Evolutionary conservation across 1,140 invertebrate species (phyloP).

Genomic region (Himalopsyche phryganea): DNA sequence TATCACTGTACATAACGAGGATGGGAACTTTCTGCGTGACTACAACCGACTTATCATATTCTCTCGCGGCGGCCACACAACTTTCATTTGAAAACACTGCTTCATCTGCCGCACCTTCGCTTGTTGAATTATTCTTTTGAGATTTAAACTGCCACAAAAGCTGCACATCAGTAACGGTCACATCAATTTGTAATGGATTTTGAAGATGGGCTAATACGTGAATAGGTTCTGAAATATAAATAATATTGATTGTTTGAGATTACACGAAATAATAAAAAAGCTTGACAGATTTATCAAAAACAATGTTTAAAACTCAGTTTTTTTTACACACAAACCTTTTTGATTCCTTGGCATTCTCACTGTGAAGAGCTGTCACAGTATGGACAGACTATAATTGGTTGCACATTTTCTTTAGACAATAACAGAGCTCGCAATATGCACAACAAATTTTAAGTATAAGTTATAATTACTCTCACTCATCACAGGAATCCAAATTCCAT

Average conservation of each 20-base stretch:
- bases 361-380: too few relatives aligned
- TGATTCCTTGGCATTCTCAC: too few relatives aligned
- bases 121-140: constrained; percentile 36
- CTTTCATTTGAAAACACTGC: constrained; percentile 42
- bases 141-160: constrained; percentile 73
- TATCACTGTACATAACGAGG: constrained; percentile 43
- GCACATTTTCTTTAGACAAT: too few relatives aligned
- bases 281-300: too few relatives aligned
- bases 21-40: constrained; percentile 44
- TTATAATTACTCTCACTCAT: neutral
- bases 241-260: too few relatives aligned
- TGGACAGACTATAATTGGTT: too few relatives aligned
- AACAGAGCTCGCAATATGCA: too few relatives aligned
- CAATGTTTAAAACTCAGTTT: too few relatives aligned
- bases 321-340: too few relatives aligned
- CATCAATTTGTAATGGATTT: constrained; percentile 76
- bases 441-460: neutral
- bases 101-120: constrained; percentile 38
- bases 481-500: neutral
- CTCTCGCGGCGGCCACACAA: constrained; percentile 40
- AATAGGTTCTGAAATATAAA: constrained; percentile 67
- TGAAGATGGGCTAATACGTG: constrained; percentile 70
- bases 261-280: too few relatives aligned
- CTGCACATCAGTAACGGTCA: constrained; percentile 69
- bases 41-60: constrained; percentile 43